phyloP scores from a whole-genome alignment of 92 coral and sea anemone species.

The Heteractis magnifica region DNA sequence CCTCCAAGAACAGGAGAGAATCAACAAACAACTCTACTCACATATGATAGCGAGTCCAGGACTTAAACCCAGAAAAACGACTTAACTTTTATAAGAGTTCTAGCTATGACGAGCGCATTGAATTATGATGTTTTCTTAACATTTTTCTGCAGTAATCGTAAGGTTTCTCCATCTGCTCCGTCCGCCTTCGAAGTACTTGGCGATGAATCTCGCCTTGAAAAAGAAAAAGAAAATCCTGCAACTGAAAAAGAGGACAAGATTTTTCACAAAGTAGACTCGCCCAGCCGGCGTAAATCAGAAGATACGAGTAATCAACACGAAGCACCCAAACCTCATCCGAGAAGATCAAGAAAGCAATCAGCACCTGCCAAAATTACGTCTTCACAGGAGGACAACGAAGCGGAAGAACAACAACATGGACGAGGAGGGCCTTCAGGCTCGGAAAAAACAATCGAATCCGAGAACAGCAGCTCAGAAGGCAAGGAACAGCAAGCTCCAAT shows the following conservation, averaged over 20 bases:
- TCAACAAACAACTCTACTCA: too few species aligned
- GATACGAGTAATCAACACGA: background rate
- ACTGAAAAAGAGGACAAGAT: background rate
- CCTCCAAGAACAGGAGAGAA: too few species aligned
- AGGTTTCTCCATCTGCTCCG: conserved; percentile 2
- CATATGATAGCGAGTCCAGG: too few species aligned
- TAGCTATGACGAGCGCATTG: background rate
- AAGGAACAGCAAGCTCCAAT: conserved; percentile 28
- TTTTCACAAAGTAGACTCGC: background rate
- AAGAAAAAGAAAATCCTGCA: background rate
- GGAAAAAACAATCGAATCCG: background rate
- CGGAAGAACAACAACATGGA: background rate
- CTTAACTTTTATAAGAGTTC: background rate
- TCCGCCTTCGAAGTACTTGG: background rate
- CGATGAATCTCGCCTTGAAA: background rate
- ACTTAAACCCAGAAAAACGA: background rate
- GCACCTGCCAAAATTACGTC: conserved; percentile 14
- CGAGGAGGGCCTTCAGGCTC: background rate
- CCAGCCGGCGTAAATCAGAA: background rate
- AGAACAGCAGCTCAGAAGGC: conserved; percentile 23
- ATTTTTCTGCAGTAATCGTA: background rate
- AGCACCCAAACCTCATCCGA: conserved; percentile 35
- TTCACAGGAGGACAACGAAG: background rate
- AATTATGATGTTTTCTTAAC: too few species aligned
- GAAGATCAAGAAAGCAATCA: conserved; percentile 24